A percentile compares a stretch with the other conserved stretches of the same genome.
Conservation (phyloP, 2,797 vertebrate genomes). For the Antrozous pallidus region DNA sequence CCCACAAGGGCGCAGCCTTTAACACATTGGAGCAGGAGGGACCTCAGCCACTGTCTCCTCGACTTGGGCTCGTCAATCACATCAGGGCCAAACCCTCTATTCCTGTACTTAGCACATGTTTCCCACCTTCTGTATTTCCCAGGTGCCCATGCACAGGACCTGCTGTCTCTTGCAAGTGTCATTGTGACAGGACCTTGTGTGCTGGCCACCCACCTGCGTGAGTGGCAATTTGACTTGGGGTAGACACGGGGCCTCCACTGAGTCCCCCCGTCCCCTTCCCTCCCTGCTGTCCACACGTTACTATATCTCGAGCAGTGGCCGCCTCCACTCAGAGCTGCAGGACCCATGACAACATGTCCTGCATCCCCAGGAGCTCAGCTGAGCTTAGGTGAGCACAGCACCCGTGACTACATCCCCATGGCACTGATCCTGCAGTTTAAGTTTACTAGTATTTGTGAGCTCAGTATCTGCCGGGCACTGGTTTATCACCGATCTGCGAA, state of each 20-base stretch:
- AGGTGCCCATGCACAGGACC: background rate
- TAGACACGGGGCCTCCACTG: background rate
- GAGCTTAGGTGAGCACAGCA: background rate
- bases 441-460: rapidly evolving
- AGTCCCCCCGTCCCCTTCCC: background rate
- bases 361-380: background rate
- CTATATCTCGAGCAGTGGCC: background rate
- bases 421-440: rapidly evolving
- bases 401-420: rapidly evolving
- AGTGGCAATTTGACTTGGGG: background rate
- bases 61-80: background rate
- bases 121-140: background rate
- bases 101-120: rapidly evolving
- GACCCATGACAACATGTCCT: background rate
- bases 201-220: too few relatives aligned
- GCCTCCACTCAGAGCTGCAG: too few relatives aligned
- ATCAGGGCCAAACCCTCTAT: rapidly evolving
- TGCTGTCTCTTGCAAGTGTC: background rate
- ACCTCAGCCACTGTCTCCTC: background rate
- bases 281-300: background rate
- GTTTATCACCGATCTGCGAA: too few relatives aligned
- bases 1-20: background rate
- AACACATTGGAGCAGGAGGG: too few relatives aligned
- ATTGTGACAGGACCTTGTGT: background rate
- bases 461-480: rapidly evolving